Evolutionary conservation across 1,140 invertebrate species (phyloP).

Genomic region (Dendroctonus valens): DNA sequence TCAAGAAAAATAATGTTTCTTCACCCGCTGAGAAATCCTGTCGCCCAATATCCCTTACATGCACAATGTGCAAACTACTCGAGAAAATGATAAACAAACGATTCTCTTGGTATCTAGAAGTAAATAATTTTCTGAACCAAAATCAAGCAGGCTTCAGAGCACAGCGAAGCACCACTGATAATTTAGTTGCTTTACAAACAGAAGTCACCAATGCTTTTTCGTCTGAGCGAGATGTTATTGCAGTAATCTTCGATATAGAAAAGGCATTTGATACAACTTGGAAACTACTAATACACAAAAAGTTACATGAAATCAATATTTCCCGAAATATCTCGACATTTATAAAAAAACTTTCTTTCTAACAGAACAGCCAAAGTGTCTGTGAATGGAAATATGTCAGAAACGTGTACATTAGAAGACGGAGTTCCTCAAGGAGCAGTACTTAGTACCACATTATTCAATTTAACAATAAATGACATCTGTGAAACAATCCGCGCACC

Average conservation of each 20-base stretch:
- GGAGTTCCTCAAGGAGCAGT: slow-evolving; percentile 4
- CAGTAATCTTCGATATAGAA: slow-evolving; percentile 35
- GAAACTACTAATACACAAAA: background rate
- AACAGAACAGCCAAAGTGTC: slow-evolving; percentile 13
- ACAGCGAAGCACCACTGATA: slow-evolving; percentile 26
- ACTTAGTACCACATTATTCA: slow-evolving; percentile 2
- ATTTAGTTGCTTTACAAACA: slow-evolving; percentile 26
- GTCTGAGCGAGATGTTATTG: slow-evolving; percentile 15
- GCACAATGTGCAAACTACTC: slow-evolving; percentile 32
- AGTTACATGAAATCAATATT: background rate
- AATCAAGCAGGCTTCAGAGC: slow-evolving; percentile 31
- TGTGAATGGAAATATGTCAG: slow-evolving; percentile 8
- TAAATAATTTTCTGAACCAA: slow-evolving; percentile 12
- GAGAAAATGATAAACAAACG: slow-evolving; percentile 36
- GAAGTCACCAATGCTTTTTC: slow-evolving; percentile 24
- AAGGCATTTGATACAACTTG: slow-evolving; percentile 28
- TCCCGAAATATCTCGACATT: background rate
- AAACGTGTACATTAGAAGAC: background rate
- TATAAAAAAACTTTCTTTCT: background rate
- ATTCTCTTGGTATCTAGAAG: slow-evolving; percentile 25
- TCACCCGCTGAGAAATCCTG: background rate
- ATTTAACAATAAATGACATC: slow-evolving; percentile 1
- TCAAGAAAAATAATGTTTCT: background rate
- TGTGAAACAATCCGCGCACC: background rate
- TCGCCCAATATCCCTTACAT: slow-evolving; percentile 33